phyloP scores from a whole-genome alignment of 2,888 invertebrate genomes.

The Leptinotarsa peninsularis region DNA sequence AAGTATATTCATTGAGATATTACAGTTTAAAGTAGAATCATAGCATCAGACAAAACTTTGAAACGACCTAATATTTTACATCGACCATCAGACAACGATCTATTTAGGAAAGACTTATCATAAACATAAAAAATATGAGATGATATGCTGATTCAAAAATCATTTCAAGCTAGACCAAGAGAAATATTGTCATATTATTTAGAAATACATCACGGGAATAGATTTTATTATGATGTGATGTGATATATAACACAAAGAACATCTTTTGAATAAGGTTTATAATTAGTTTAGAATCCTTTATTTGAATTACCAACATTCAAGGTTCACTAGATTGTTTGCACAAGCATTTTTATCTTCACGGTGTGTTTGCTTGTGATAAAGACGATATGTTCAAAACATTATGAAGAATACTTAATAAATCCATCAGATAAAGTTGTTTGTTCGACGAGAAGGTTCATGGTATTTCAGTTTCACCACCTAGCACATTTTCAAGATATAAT shows the following conservation, averaged over 20 bases:
- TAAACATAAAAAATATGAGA: too few species aligned
- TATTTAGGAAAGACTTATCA: too few species aligned
- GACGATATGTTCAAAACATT: constrained; percentile 14
- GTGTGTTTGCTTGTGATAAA: constrained; percentile 17
- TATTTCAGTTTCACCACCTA: neutral
- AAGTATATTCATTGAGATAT: too few species aligned
- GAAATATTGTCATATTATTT: too few species aligned
- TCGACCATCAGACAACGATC: too few species aligned
- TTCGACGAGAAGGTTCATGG: neutral
- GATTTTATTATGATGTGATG: neutral
- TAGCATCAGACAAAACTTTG: too few species aligned
- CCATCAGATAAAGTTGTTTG: constrained; percentile 10
- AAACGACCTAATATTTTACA: too few species aligned
- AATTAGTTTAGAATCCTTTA: constrained; percentile 8
- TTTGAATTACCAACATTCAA: constrained; percentile 14
- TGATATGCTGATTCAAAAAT: too few species aligned
- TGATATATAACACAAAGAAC: neutral
- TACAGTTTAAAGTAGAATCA: too few species aligned
- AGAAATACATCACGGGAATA: too few species aligned
- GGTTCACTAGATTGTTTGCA: constrained; percentile 13
- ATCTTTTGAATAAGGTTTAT: neutral
- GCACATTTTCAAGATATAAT: neutral
- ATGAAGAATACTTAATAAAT: constrained; percentile 14
- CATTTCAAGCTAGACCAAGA: too few species aligned
- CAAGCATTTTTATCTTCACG: constrained; percentile 11